These are phyloP conservation scores for Cheilosia scutellata DNA, from an alignment of 2,888 invertebrate species.

Conservation along the genomic window DNA sequence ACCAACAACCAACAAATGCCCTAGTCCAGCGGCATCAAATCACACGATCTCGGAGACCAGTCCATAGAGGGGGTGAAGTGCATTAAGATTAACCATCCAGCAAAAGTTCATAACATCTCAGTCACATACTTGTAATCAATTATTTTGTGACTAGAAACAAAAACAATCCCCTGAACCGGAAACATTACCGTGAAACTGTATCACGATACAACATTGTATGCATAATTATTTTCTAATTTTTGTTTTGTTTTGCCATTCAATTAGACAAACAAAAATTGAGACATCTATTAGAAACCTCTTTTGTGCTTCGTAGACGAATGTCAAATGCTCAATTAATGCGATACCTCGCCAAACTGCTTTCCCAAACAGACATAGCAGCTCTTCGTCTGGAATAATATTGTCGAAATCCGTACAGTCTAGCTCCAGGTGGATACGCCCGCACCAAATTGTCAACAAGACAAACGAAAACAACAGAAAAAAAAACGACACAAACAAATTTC, in stretches of 20 bases:
- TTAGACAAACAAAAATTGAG: constrained; percentile 33
- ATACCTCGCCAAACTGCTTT: constrained; percentile 4
- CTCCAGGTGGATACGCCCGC: constrained; percentile 4
- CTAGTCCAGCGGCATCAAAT: no score
- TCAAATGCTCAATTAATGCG: neutral
- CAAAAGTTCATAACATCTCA: no score
- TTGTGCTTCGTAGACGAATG: constrained; percentile 14
- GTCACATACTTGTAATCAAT: no score
- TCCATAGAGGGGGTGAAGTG: no score
- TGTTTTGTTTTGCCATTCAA: neutral
- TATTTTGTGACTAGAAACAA: neutral
- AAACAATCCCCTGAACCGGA: constrained; percentile 31
- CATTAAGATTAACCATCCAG: no score
- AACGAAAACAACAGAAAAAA: neutral
- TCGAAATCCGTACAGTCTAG: constrained; percentile 20
- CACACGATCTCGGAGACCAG: no score
- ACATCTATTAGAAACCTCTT: constrained; percentile 46
- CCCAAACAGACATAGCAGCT: constrained; percentile 20
- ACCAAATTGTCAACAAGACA: constrained; percentile 17
- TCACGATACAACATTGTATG: constrained; percentile 1
- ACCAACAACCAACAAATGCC: no score
- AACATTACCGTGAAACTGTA: constrained; percentile 33
- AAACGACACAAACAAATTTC: constrained; percentile 35
- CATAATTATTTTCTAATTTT: constrained; percentile 26
- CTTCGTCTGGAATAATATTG: constrained; percentile 9